A percentile compares a stretch with the other conserved stretches of the same genome.
These are phyloP conservation scores for Lepidochitona cinerea DNA, from an alignment of 2,888 invertebrate species.

Conservation along the genomic window DNA sequence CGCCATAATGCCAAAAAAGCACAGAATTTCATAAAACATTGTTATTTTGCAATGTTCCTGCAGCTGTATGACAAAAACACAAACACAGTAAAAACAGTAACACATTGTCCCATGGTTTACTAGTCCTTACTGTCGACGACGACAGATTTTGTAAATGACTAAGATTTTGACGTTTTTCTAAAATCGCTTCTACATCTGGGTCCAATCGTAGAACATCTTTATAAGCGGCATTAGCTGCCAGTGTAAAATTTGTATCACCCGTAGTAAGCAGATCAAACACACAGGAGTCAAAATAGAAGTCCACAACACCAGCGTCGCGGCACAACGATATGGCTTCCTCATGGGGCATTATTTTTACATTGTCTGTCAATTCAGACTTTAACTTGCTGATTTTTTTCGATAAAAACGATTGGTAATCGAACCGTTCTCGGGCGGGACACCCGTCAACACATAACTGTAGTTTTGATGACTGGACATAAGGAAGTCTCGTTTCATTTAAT, in stretches of 20 bases:
- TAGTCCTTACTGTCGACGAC: background rate
- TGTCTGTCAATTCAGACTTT: constrained; percentile 1
- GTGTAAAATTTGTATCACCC: constrained; percentile 71
- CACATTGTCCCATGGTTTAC: background rate
- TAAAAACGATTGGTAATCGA: constrained; percentile 69
- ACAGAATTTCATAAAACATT: too few relatives aligned
- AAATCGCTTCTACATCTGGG: constrained; percentile 71
- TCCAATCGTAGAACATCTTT: constrained; percentile 68
- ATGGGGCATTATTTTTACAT: constrained; percentile 45
- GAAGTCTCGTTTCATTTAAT: constrained; percentile 57
- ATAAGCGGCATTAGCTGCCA: constrained; percentile 72
- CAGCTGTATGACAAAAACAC: too few relatives aligned
- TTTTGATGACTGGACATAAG: constrained; percentile 40
- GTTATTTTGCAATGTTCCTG: too few relatives aligned
- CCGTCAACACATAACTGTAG: constrained; percentile 73
- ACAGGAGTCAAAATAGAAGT: constrained; percentile 76
- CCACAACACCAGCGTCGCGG: constrained; percentile 70
- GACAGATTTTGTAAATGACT: background rate
- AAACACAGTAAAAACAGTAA: too few relatives aligned
- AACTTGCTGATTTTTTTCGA: constrained; percentile 37
- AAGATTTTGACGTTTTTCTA: constrained; percentile 51
- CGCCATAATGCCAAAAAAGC: too few relatives aligned
- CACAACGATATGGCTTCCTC: constrained; percentile 68
- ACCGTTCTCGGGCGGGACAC: constrained; percentile 72
- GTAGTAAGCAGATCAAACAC: constrained; percentile 76